Base-by-base conservation (phyloP, 2,888 invertebrate species). In the Itoplectis maculator region DNA sequence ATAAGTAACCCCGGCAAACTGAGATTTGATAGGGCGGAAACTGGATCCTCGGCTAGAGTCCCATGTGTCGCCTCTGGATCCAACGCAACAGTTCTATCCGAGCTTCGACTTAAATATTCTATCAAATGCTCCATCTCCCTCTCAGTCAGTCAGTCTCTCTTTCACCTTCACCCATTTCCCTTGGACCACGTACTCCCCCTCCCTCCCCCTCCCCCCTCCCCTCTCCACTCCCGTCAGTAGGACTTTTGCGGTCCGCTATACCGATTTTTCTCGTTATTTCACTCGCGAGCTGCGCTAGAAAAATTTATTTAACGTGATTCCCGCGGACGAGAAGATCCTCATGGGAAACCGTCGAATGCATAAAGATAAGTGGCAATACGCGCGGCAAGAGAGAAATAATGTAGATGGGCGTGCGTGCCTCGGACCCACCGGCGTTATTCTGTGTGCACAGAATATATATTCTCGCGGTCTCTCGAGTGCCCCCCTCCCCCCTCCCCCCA, bases 341-440 rank as follows among this genome's bases (percentile, higher is more conserved):
- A 42, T 20, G 51, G 42, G 61, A 42, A 69, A 20, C 45, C 59
- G 49, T 74, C 68, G 59, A 29, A 68, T 40, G 59, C 61, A 51
- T 45, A 61, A 49, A 54, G 45, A 54, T 77, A 77, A 81, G 59
- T 81, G 54, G 68, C 29, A 63, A 54, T 69, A 63, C 29, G 20
- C 45, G 65, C 54, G 8, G 15, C 7, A 15, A 37, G 70, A 59
- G 65, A 11, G 45, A 56, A 78, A 78, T 78, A 54, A 78, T 78
- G 65, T 74, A 11, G 35, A 61, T 18, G 69, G 54, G 51, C 8
- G 59, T 61, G 59, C 75, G 76, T 82, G 29, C 9, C 59, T 79
- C 76, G 59, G 42, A 59, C 13, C 74, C 66, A 51, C 18, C 29
- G 45, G n/a, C n/a, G 40, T 61, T 61, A 59, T 18, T 45, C 37